A percentile compares a stretch with the other conserved stretches of the same genome.
Evolutionary conservation across 2,797 vertebrate genomes (phyloP).

Genomic region (Chelidonichthys spinosus): DNA sequence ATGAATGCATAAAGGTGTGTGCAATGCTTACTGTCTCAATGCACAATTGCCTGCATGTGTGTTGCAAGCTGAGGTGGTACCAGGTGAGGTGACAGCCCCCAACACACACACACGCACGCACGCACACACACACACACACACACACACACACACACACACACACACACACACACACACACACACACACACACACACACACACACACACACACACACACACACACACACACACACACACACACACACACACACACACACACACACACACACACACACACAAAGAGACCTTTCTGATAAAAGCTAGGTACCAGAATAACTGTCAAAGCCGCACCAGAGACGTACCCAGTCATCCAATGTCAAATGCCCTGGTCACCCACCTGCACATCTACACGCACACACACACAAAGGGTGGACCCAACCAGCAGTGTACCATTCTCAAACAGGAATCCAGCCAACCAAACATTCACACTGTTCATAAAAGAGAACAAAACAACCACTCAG

Average conservation of each 20-base stretch:
- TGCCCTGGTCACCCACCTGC: constrained; percentile 76
- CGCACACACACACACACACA: constrained; percentile 18
- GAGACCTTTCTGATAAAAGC: constrained; percentile 61
- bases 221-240: background rate
- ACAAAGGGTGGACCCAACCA: constrained; percentile 67
- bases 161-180: constrained; percentile 19
- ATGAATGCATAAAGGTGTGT: constrained; percentile 63
- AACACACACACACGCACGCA: constrained; percentile 40
- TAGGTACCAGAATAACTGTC: constrained; percentile 80
- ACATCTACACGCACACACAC: constrained; percentile 56
- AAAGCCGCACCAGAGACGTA: constrained; percentile 79
- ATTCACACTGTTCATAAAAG: constrained; percentile 54
- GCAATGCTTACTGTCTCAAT: constrained; percentile 60
- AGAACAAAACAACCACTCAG: constrained; percentile 40
- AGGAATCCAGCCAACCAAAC: constrained; percentile 67
- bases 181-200: constrained; percentile 29
- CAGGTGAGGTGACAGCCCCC: constrained; percentile 79
- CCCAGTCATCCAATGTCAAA: constrained; percentile 74
- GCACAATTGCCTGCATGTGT: constrained; percentile 73
- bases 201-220: constrained; percentile 39
- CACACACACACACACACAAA: constrained; percentile 42
- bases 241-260: background rate
- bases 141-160: constrained; percentile 16
- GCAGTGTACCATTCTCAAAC: constrained; percentile 70
- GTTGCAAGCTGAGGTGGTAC: constrained; percentile 73